Percentiles rank a stretch among this genome's conserved stretches.
Conservation (phyloP, 2,888 invertebrate genomes). For the Drosophila phalerata region DNA sequence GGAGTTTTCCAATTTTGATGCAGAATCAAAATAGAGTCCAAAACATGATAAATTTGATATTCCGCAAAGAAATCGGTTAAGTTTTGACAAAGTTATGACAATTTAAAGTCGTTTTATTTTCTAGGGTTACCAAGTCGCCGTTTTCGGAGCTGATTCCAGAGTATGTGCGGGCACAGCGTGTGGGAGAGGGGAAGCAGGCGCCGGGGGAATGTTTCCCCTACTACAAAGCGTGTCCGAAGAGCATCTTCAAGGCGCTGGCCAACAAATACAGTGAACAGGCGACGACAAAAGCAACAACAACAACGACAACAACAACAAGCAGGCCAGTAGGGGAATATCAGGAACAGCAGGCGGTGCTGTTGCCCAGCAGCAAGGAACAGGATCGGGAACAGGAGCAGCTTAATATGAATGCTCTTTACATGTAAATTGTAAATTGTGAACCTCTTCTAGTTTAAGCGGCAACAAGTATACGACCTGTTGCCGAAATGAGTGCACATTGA, state of each 20-base stretch:
- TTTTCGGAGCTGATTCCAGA: constrained; percentile 90
- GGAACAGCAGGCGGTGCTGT: constrained; percentile 78
- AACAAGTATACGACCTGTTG: constrained; percentile 17
- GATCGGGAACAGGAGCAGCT: constrained; percentile 38
- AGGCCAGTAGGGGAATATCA: constrained; percentile 77
- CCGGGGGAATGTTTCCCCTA: constrained; percentile 95
- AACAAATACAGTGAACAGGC: constrained; percentile 78
- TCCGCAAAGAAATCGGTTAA: too few relatives aligned
- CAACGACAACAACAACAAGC: constrained; percentile 31
- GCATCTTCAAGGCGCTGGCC: constrained; percentile 87
- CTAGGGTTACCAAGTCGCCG: constrained; percentile 93
- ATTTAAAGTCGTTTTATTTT: background rate
- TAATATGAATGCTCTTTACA: constrained; percentile 45
- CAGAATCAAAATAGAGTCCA: too few relatives aligned
- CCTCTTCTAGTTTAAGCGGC: constrained; percentile 53
- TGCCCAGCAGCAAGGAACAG: constrained; percentile 71
- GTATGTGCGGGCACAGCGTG: constrained; percentile 92
- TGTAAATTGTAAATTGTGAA: constrained; percentile 45
- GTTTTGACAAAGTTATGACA: too few relatives aligned
- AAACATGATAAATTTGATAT: too few relatives aligned
- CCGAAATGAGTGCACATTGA: constrained; percentile 80
- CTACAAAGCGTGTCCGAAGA: constrained; percentile 92
- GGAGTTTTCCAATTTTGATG: too few relatives aligned
- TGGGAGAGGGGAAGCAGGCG: constrained; percentile 88
- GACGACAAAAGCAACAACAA: constrained; percentile 5